Conservation (phyloP, 2,113 vertebrate genomes). For the Glareola pratincola region DNA sequence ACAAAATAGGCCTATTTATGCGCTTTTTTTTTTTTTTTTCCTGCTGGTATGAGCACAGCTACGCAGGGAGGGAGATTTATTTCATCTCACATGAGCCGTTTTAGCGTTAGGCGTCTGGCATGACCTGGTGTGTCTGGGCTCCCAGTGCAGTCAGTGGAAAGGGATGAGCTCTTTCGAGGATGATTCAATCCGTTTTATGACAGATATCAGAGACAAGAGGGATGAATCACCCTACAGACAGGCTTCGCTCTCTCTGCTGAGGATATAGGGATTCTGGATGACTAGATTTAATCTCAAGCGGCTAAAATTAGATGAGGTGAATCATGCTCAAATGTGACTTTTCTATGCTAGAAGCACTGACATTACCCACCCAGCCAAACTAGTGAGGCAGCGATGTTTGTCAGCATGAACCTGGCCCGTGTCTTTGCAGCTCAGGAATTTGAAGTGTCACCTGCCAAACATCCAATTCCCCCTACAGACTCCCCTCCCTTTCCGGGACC, state of each 20-base stretch:
- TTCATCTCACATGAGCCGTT: neutral
- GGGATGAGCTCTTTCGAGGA: neutral
- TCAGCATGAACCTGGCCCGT: neutral
- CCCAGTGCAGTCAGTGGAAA: neutral
- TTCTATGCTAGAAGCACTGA: neutral
- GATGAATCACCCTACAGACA: neutral
- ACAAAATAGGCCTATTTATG: neutral
- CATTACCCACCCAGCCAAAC: neutral
- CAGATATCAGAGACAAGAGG: neutral
- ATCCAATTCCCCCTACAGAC: neutral
- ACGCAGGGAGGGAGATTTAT: neutral
- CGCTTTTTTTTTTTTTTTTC: neutral
- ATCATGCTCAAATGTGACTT: slow-evolving; percentile 12
- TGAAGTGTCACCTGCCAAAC: neutral
- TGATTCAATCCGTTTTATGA: neutral
- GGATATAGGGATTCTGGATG: neutral
- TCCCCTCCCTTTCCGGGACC: neutral
- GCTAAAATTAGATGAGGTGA: slow-evolving; percentile 47
- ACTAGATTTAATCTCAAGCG: neutral
- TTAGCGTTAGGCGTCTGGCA: neutral
- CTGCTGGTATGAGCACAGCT: neutral
- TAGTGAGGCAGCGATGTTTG: neutral
- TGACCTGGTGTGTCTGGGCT: neutral
- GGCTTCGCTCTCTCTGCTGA: neutral
- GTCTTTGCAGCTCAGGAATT: slow-evolving; percentile 7